Conservation (phyloP, 2,797 vertebrate genomes). For the Diglossa cyanea region DNA sequence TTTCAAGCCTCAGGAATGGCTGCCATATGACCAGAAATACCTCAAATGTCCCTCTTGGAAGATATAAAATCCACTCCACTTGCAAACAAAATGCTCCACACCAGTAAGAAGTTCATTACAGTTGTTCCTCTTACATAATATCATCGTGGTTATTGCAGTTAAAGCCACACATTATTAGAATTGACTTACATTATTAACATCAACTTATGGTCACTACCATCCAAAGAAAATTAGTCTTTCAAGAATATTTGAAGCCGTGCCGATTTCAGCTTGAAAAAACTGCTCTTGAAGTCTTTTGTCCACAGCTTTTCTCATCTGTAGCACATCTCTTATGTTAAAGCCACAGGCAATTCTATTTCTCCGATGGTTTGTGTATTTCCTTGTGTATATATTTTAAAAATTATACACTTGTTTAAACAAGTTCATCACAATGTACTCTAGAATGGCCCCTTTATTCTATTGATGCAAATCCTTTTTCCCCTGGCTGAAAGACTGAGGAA, state of each 20-base stretch:
- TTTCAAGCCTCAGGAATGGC: conserved; percentile 1
- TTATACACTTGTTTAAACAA: background rate
- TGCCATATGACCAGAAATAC: background rate
- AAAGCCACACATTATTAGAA: conserved; percentile 16
- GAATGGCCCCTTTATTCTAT: background rate
- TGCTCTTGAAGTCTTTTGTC: background rate
- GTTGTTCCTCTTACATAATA: background rate
- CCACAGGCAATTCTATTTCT: background rate
- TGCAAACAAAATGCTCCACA: background rate
- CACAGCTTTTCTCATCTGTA: background rate
- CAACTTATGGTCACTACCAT: background rate
- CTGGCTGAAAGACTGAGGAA: background rate
- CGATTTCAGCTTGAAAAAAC: conserved; percentile 9
- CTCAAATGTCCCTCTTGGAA: background rate
- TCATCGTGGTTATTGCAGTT: background rate
- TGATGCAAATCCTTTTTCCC: background rate
- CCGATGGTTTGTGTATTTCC: background rate
- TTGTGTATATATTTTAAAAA: background rate
- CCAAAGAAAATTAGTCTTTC: background rate
- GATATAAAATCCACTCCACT: background rate
- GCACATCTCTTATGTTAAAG: background rate
- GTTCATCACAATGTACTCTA: background rate
- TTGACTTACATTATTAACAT: background rate
- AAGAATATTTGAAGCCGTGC: background rate
- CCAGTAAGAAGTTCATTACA: background rate